Base-by-base conservation (phyloP, 2,113 vertebrate species). In the Cricetomys ansorgei region DNA sequence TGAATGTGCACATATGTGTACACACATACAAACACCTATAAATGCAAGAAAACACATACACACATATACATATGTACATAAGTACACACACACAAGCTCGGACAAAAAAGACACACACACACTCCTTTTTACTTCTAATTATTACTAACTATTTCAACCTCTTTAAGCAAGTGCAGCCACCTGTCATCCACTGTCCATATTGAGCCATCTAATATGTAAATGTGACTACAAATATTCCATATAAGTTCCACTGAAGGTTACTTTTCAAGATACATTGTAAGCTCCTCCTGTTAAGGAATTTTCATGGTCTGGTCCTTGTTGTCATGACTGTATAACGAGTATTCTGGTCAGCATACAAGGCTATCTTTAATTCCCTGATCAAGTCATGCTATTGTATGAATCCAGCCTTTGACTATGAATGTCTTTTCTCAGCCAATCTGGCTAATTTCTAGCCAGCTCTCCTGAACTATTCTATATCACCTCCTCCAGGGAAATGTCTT, bases 131-230 rank as follows among this genome's bases (percentile, higher is more conserved):
- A 87, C 29, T 89, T 7, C 45, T 43, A 86, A n/a, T 57, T 76
- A 92, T 89, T 87, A 84, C 45, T 89, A 91, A 57, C 91, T 70
- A 55, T 88, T 55, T 34, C 34, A 89, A 94, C 34, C 17, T 88
- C 59, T 50, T 73, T 53, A 88, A 96, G 70, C 40, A 50, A 83
- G 75, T 88, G 37, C 84, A 91, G 57, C 29, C 43, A 75, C 12
- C 37, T 91, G 8, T 64, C 53, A 67, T 76, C 59, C 16, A 19
- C 31, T 31, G 40, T 65, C 59, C 43, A 59, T 64, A 88, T 0
- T 53, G 5, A 91, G 53, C 43, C 85, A 81, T 50, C 62, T 40
- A 55, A 72, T 64, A 75, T 17, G 10, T 43, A 81, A 76, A 87
- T 67, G 0, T 84, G 69, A 92, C 25, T 10, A 88, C 31, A 17